Percentiles rank a stretch among this genome's conserved stretches.
Conservation (phyloP, 53 echinoderm and acorn worm genomes). For the Actinopyga echinites region DNA sequence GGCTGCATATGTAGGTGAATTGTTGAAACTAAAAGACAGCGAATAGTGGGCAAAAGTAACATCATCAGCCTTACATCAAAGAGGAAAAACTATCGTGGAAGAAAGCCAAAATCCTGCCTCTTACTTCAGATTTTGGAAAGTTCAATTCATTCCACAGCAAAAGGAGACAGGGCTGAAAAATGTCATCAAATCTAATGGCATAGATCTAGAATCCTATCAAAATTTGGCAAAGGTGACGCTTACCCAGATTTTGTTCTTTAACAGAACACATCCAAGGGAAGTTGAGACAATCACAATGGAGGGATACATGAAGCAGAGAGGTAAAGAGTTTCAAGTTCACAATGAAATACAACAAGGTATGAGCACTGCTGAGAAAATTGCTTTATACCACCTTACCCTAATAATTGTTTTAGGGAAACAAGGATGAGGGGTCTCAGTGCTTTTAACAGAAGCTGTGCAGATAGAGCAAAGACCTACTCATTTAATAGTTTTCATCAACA, state of each 20-base stretch:
- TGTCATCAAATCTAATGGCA: not conserved
- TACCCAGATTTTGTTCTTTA: not conserved
- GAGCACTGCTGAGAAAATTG: not conserved
- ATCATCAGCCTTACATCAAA: not conserved
- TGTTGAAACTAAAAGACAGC: conserved; percentile 44
- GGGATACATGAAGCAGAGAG: not conserved
- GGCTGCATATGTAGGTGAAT: not conserved
- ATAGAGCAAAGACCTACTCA: not conserved
- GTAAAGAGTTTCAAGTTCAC: too few species aligned
- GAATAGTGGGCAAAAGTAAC: conserved; percentile 39
- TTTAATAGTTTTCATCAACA: not conserved
- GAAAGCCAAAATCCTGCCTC: conserved; percentile 43
- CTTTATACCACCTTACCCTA: too few species aligned
- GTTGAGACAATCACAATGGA: not conserved
- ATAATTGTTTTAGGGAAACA: conserved; percentile 33
- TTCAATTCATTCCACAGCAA: conserved; percentile 41
- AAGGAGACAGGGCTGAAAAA: conserved; percentile 16
- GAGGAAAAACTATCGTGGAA: too few species aligned
- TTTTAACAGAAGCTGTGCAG: conserved; percentile 21
- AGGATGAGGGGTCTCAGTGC: conserved; percentile 46
- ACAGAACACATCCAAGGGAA: not conserved
- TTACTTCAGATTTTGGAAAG: conserved; percentile 62
- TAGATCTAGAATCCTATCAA: not conserved
- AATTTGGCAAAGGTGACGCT: not conserved
- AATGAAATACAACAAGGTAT: too few species aligned